Evolutionary conservation across 2,113 vertebrate species (phyloP).

Genomic region (Anhinga rufa): DNA sequence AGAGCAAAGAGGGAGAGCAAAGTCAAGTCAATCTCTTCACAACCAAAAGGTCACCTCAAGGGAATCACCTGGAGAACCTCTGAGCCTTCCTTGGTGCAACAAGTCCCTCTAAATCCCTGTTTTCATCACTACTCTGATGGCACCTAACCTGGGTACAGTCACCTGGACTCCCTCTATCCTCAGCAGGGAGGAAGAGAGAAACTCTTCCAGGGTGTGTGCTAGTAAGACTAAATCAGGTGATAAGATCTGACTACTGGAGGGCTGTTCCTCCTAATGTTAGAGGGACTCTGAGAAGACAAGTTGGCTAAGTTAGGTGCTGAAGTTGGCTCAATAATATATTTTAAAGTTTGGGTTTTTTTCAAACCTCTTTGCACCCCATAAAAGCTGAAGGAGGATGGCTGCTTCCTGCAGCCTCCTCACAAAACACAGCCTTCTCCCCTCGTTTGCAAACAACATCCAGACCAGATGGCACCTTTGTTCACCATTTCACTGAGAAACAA

Average conservation of each 20-base stretch:
- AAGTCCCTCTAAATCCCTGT: neutral
- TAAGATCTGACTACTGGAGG: neutral
- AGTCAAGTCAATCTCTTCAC: neutral
- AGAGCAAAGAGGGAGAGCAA: conserved; percentile 27
- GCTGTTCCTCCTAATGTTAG: neutral
- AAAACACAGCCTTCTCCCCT: neutral
- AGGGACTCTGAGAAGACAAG: neutral
- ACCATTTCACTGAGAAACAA: neutral
- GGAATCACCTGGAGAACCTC: neutral
- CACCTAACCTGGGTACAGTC: neutral
- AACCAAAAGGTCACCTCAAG: neutral
- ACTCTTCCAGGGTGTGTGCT: neutral
- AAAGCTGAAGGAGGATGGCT: neutral
- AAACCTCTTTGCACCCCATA: neutral
- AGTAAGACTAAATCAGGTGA: neutral
- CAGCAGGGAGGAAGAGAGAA: neutral
- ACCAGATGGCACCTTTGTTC: neutral
- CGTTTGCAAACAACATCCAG: neutral
- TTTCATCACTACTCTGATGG: neutral
- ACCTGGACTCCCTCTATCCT: neutral
- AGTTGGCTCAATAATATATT: neutral
- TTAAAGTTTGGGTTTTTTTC: neutral
- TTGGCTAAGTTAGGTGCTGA: neutral
- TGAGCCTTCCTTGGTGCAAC: neutral
- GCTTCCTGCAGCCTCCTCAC: neutral